Evolutionary conservation across 1,140 invertebrate genomes (phyloP).

Genomic region (Micrasema longulum): DNA sequence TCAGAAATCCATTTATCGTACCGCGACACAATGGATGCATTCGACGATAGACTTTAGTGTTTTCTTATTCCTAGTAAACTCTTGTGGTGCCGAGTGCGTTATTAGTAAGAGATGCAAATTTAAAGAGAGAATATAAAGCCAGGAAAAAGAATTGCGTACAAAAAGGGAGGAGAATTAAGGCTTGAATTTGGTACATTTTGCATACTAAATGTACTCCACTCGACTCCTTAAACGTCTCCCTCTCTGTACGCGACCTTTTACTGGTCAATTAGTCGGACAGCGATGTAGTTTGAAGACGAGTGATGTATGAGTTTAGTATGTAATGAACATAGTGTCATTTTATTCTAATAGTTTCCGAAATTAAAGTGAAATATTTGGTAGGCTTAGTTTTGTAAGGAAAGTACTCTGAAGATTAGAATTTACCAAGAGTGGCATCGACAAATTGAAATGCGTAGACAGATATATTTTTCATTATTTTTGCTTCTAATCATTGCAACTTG

Average conservation of each 20-base stretch:
- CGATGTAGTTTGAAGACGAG: constrained; percentile 12
- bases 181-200: constrained; percentile 12
- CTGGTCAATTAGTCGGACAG: constrained; percentile 9
- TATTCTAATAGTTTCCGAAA: constrained; percentile 39
- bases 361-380: constrained; percentile 42
- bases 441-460: constrained; percentile 6
- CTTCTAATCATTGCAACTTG: constrained; percentile 37
- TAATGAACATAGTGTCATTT: constrained; percentile 47
- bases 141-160: background rate
- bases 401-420: constrained; percentile 38
- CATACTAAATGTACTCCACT: constrained; percentile 5
- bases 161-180: background rate
- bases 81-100: constrained; percentile 23
- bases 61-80: constrained; percentile 19
- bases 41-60: constrained; percentile 21
- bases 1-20: constrained; percentile 15
- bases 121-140: too few species aligned
- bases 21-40: constrained; percentile 2
- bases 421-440: constrained; percentile 21
- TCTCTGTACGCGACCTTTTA: background rate
- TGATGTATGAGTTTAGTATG: constrained; percentile 41
- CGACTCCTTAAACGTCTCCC: background rate
- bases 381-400: constrained; percentile 47
- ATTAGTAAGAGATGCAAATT: background rate
- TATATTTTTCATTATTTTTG: constrained; percentile 35